A percentile compares a stretch with the other conserved stretches of the same genome.
These are phyloP conservation scores for Luidia sarsii DNA, from an alignment of 53 echinoderm and acorn worm genomes.

Conservation along the genomic window DNA sequence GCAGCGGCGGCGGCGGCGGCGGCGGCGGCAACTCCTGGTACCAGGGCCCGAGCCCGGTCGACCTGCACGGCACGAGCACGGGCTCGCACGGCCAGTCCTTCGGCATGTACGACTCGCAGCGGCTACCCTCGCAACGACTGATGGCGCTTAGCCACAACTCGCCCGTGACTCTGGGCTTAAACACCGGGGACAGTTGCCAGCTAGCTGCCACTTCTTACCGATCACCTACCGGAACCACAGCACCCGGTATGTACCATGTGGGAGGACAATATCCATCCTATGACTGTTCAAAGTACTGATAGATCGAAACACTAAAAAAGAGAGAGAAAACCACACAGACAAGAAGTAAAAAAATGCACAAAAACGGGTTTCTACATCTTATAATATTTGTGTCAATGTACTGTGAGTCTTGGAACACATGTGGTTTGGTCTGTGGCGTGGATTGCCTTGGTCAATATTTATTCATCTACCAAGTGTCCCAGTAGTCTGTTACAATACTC, in stretches of 20 bases:
- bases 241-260: slow-evolving; percentile 78
- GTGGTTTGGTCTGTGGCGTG: slow-evolving; percentile 10
- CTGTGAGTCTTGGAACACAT: slow-evolving; percentile 7
- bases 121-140: slow-evolving; percentile 72
- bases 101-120: slow-evolving; percentile 86
- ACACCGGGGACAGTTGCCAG: slow-evolving; percentile 77
- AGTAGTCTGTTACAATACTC: slow-evolving; percentile 12
- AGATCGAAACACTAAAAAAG: slow-evolving; percentile 7
- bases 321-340: background rate
- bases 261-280: slow-evolving; percentile 80
- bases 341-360: slow-evolving; percentile 33
- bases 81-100: slow-evolving; percentile 68
- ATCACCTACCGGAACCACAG: slow-evolving; percentile 62
- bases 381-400: slow-evolving; percentile 43
- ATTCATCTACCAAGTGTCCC: slow-evolving; percentile 23
- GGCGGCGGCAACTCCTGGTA: slow-evolving; percentile 76
- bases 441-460: slow-evolving; percentile 26
- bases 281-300: slow-evolving; percentile 77
- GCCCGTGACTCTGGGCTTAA: slow-evolving; percentile 55
- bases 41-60: slow-evolving; percentile 60
- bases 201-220: slow-evolving; percentile 69
- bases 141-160: slow-evolving; percentile 67
- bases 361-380: slow-evolving; percentile 54
- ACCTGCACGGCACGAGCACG: slow-evolving; percentile 66
- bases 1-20: slow-evolving; percentile 53